A percentile compares a stretch with the other conserved stretches of the same genome.
These are phyloP conservation scores for Eupeodes latifasciatus DNA, from an alignment of 2,888 invertebrate genomes.

Conservation along the genomic window DNA sequence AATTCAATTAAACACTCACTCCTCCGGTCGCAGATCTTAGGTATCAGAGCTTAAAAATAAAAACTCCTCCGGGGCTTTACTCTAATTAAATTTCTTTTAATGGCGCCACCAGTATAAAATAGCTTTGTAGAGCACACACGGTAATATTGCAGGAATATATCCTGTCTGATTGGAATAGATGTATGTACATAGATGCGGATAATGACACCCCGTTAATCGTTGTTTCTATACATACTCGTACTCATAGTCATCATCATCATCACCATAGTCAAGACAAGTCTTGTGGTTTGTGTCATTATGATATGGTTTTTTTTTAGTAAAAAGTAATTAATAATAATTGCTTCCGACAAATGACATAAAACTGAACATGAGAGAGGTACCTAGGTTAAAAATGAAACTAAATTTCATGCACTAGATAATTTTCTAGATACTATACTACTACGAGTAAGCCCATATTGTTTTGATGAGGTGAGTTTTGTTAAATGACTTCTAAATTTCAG, in stretches of 20 bases:
- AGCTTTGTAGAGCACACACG: constrained; percentile 55
- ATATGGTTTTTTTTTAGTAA: constrained; percentile 42
- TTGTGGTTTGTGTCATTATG: constrained; percentile 42
- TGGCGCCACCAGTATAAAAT: constrained; percentile 71
- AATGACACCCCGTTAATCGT: constrained; percentile 64
- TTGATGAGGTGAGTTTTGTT: constrained; percentile 9
- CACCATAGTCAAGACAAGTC: neutral
- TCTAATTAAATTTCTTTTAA: constrained; percentile 74
- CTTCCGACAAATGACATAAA: constrained; percentile 64
- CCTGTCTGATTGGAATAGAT: constrained; percentile 60
- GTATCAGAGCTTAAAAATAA: neutral
- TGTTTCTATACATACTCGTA: constrained; percentile 3
- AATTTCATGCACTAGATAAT: constrained; percentile 39
- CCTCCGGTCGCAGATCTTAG: neutral
- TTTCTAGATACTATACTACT: neutral
- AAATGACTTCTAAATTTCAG: neutral
- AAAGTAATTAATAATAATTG: constrained; percentile 62
- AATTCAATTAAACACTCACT: constrained; percentile 39
- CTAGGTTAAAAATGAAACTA: neutral
- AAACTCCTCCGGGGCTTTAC: constrained; percentile 43
- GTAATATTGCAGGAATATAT: constrained; percentile 5
- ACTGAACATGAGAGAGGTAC: constrained; percentile 11
- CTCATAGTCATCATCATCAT: neutral
- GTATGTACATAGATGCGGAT: neutral
- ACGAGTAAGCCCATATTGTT: neutral